Evolutionary conservation across 2,888 invertebrate species (phyloP), one percentile per base, ranked within the genome.

Genomic region (Platerodrilus igneus): DNA sequence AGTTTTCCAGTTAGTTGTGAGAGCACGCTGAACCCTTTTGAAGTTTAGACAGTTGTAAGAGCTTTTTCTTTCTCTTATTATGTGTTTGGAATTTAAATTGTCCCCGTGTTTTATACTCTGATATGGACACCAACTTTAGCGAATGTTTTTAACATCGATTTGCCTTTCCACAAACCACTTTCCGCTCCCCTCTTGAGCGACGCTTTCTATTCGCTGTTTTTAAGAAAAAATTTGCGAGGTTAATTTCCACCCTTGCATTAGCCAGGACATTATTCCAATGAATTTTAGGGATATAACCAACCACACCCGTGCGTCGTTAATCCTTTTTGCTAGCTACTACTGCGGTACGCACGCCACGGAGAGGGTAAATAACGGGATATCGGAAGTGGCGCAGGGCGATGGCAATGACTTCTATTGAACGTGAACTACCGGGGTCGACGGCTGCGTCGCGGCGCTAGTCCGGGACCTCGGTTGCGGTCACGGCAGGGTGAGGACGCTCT

Each of bases 331-430:
- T 30, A 30, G 23, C 41, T 30, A 30, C 25, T 30, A 22, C 32
- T 40, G 39, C 41, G 45, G 38, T 43, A 43, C 43, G 38, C 38
- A 43, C n/a, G n/a, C n/a, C n/a, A n/a, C 41, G 36, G 29, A 37
- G 36, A 46, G 46, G 46, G 31, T 47, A 44, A 47, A 45, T 42
- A 48, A 44, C 45, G 45, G 50, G 41, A 41, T 47, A 45, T 51
- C 47, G 47, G 47, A 49, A 41, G 44, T 45, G 45, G 41, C 43
- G 48, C 47, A 50, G 53, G 52, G 51, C 55, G 53, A 64, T 65
- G 67, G 65, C 67, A 67, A 67, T 67, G 67, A 67, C 67, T 66
- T 62, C 60, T 64, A 66, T 66, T 63, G 76, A 75, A 76, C 71
- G 69, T 75, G 74, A 76, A 76, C 75, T 75, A 63, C 64, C 59